Evolutionary conservation across 2,797 vertebrate genomes (phyloP), one percentile per base, ranked within the genome.

Genomic region (Triplophysa yarkandensis): DNA sequence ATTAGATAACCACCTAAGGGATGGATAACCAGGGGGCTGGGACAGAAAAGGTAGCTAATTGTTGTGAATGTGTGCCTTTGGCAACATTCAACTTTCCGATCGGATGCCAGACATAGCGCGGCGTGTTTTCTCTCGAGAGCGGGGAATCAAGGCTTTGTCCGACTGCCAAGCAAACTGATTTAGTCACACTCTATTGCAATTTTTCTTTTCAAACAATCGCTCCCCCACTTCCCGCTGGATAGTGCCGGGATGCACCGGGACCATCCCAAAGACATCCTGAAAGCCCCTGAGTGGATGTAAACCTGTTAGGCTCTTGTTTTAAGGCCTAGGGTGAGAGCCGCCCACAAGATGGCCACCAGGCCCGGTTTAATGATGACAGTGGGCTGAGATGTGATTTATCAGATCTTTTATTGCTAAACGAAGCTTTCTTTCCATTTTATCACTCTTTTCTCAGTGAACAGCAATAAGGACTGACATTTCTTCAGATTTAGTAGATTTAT

Each of bases 301-400:
- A 91, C 91, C 87, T 90, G 93, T 94, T 94, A 92, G 93, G 92
- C 91, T 94, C 93, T 93, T 92, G 93, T 93, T 93, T 92, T 88
- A 92, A 86, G 91, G 89, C 92, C 91, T 91, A 88, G 54, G 43
- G 63, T 61, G 21, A 91, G 88, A 92, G 91, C 91, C 91, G 93
- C 91, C 91, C 55, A 64, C 91, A 75, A 68, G 71, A 88, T 89
- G 72, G 71, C 92, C 92, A 93, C 92, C 88, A 92, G 86, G 87
- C 90, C 91, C 89, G 89, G 90, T 92, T 92, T 92, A 92, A 92
- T 34, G 88, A 14, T 86, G 92, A 91, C 91, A 90, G 89, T 81
- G 85, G 81, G 81, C 90, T 87, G 89, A 92, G 92, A 88, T 69
- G 90, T 90, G 90, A 92, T 91, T 91, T 91, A 92, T 91, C 91